These are phyloP conservation scores for Artibeus jamaicensis DNA, from an alignment of 2,797 vertebrate species.

Conservation along the genomic window DNA sequence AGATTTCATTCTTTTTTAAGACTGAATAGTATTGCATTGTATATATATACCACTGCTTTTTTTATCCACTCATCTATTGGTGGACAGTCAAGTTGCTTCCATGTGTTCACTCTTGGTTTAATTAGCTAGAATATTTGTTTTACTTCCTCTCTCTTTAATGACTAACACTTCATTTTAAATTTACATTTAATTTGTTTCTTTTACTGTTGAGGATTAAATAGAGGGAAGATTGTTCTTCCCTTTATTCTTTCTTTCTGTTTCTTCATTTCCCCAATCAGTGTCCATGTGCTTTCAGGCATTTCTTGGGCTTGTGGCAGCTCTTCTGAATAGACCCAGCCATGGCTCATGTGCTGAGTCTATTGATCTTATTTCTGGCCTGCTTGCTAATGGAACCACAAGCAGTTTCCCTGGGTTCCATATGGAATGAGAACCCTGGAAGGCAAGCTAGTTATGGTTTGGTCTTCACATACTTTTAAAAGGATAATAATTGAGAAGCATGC, in stretches of 20 bases:
- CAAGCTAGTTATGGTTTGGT: not conserved
- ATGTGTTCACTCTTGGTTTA: not conserved
- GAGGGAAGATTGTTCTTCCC: not conserved
- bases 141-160: not conserved
- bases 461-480: not conserved
- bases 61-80: not conserved
- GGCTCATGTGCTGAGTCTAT: not conserved
- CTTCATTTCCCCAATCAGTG: rapidly evolving
- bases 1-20: not conserved
- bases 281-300: too few species aligned
- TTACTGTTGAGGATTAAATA: not conserved
- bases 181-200: not conserved
- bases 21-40: not conserved
- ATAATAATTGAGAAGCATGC: not conserved
- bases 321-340: not conserved
- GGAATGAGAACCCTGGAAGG: not conserved
- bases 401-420: not conserved
- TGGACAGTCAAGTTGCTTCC: not conserved
- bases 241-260: not conserved
- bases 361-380: not conserved
- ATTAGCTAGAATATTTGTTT: not conserved
- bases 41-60: not conserved
- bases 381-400: not conserved
- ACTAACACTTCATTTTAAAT: slow-evolving; percentile 13
- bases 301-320: not conserved